Evolutionary conservation across 2,797 vertebrate species (phyloP).

Genomic region (Rhinatrema bivittatum): DNA sequence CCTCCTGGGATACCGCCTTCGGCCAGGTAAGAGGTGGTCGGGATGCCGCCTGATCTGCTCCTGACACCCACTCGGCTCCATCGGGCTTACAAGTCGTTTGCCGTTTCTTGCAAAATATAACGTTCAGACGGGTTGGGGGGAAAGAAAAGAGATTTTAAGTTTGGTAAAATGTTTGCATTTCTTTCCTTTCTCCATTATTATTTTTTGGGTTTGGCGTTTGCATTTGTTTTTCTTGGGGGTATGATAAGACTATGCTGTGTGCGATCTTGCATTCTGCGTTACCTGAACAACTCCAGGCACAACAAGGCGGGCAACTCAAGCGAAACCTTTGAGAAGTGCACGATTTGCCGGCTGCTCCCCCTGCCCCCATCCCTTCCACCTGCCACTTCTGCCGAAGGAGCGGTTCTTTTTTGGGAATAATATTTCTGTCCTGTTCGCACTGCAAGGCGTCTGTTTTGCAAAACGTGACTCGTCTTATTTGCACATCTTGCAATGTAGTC

Average conservation of each 20-base stretch:
- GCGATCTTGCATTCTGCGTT: slow-evolving; percentile 3
- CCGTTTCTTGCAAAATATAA: too few relatives aligned
- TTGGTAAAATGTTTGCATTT: too few relatives aligned
- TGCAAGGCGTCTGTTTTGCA: too few relatives aligned
- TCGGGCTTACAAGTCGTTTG: slow-evolving; percentile 18
- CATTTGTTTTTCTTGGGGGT: too few relatives aligned
- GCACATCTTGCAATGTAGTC: too few relatives aligned
- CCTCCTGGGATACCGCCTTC: slow-evolving; percentile 84
- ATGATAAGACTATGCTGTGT: neutral
- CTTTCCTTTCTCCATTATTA: too few relatives aligned
- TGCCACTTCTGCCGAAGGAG: slow-evolving; percentile 18
- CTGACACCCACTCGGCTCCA: neutral
- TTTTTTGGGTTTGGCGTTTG: too few relatives aligned
- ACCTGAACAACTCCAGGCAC: slow-evolving; percentile 34
- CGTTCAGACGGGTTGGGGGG: slow-evolving; percentile 13
- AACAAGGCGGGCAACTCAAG: slow-evolving; percentile 36
- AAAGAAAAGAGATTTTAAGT: slow-evolving; percentile 11
- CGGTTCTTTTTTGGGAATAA: too few relatives aligned
- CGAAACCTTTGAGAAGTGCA: slow-evolving; percentile 32
- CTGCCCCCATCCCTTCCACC: slow-evolving; percentile 16
- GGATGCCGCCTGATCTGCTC: slow-evolving; percentile 9
- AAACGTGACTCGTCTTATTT: too few relatives aligned
- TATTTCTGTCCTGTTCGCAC: too few relatives aligned
- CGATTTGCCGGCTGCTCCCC: slow-evolving; percentile 27
- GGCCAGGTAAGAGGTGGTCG: slow-evolving; percentile 73